Base-by-base conservation (phyloP, 2,113 vertebrate species). In the Suricata suricatta region DNA sequence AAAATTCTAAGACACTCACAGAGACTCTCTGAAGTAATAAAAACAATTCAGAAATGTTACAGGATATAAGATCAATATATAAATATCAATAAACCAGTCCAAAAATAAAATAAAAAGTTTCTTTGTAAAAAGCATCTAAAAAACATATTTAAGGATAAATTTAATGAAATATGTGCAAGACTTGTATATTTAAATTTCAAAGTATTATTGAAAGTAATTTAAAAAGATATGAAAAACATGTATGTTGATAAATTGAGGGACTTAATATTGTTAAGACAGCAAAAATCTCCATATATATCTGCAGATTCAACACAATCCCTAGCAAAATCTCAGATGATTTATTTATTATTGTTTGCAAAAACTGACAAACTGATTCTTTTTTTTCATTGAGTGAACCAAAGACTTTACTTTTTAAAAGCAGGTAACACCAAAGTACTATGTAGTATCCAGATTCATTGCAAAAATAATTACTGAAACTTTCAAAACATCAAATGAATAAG, bases 331-430 rank as follows among this genome's bases (percentile, higher is more conserved):
- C 33, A 81, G 11, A 47, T 47, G 44, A 64, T 76, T 90, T 85
- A 54, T 64, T 64, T 50, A 31, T n/a, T 79, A 47, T 29, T 60
- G 23, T 47, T 71, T 38, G 9, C 8, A 76, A 76, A 95, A 93
- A 90, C 25, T 81, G 10, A 31, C 9, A 33, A 60, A 27, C 31
- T n/a, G 50, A 66, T 47, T 83, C 12, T 50, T 72, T 72, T 72
- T 69, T 10, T 1, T 5, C 88, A 90, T 88, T 17, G 10, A 92
- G 11, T 71, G 87, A 98, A 89, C 80, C 76, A 84, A 93, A 95
- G 77, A 54, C 77, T 96, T 31, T 96, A 97, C 95, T 94, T 83
- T 76, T 92, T 60, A 71, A 95, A 96, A 97, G 94, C 77, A 97
- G 96, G 31, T 60, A 88, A 97, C 82, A 97, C 41, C 76, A 85